Evolutionary conservation across 2,888 invertebrate species (phyloP).

Genomic region (Dendrolimus houi): DNA sequence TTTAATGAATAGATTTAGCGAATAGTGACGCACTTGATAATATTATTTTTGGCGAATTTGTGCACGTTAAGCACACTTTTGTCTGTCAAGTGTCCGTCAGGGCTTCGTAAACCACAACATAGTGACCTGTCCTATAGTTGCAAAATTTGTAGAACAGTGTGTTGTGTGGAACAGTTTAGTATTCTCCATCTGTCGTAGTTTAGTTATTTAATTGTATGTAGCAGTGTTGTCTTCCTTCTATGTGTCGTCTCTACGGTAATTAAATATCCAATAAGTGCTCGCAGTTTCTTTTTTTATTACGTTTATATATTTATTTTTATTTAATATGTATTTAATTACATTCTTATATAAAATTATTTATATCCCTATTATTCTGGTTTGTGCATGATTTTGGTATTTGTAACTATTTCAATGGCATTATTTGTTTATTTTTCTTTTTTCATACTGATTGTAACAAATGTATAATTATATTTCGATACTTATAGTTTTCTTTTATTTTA

Average conservation of each 20-base stretch:
- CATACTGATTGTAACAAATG: no score
- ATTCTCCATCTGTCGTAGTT: neutral
- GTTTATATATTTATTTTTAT: neutral
- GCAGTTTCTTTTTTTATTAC: neutral
- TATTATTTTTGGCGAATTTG: constrained; percentile 43
- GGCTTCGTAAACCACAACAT: constrained; percentile 65
- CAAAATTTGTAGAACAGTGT: constrained; percentile 56
- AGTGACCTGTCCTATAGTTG: constrained; percentile 74
- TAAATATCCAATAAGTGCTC: neutral
- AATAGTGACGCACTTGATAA: constrained; percentile 54
- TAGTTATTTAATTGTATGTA: constrained; percentile 2
- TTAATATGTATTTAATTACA: neutral
- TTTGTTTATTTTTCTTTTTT: constrained; percentile 12
- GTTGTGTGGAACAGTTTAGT: constrained; percentile 47
- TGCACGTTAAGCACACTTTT: constrained; percentile 45
- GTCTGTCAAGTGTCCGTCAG: constrained; percentile 47
- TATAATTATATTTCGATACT: no score
- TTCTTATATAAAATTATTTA: neutral
- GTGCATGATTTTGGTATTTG: constrained; percentile 1
- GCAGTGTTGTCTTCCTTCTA: constrained; percentile 29
- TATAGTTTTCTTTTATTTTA: constrained; percentile 16
- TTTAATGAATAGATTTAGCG: constrained; percentile 45
- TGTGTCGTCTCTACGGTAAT: constrained; percentile 29
- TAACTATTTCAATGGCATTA: constrained; percentile 21
- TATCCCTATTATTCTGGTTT: neutral